Base-by-base conservation (phyloP, 2,888 invertebrate species). In the Eristalis intricaria region DNA sequence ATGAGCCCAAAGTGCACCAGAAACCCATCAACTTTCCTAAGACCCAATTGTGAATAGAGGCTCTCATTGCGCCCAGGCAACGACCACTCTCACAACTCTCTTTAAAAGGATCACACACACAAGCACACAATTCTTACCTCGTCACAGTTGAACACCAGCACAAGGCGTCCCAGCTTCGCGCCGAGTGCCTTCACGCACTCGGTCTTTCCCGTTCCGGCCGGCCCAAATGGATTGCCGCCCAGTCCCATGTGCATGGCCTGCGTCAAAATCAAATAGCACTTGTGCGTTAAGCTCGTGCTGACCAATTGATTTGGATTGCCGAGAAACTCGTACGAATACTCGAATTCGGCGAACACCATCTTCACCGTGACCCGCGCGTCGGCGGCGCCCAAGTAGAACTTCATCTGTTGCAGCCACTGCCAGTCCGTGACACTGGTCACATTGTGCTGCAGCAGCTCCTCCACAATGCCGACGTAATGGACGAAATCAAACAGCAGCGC, bases 171-270 rank as follows among this genome's bases (percentile, higher is more conserved):
- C 89, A 99, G 94, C 89, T 99, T 94, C 4, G 96, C 95, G 0
- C 98, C 98, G 7, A 99, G 94, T 0, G 99, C 98, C 94, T 99
- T 99, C 0, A 99, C 98, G 26, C 99, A 98, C 93, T 99, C 99
- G 0, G 99, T 99, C 94, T 99, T 99, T 0, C 99, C 99, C 0
- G 99, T 99, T 76, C 99, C 99, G 23, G 99, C 99, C 1, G 99
- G 99, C 0, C 99, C 99, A 90, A 99, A 99, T 0, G 99, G 99
- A 94, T 99, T 99, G 10, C 99, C 99, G 79, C 99, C 99, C 89
- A 99, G 94, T 0, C 99, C 99, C 93, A 99, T 96, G 91, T 97
- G 96, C 95, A 99, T 96, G 2, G 98, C 98, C 95, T 99, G 99
- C 10, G 99, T 99, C 82, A 99, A 94, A 61, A 99, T 99, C 79